Base-by-base conservation (phyloP, 2,113 vertebrate genomes). In the Callaeas wilsoni region DNA sequence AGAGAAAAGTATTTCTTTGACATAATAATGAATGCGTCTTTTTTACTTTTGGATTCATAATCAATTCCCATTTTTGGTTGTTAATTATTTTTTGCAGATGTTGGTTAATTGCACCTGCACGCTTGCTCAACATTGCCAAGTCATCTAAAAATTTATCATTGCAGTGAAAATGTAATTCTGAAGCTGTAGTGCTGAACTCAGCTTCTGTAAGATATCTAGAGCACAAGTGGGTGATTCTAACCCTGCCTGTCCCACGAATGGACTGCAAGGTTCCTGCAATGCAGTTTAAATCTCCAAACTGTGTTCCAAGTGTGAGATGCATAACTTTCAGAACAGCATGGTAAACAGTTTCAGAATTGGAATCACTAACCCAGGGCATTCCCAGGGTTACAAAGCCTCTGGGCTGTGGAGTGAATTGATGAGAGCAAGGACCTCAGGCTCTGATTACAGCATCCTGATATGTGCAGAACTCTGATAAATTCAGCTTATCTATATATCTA, bases 81-180 rank as follows among this genome's bases (percentile, higher is more conserved):
- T 55, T 76, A 83, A 77, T 69, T 89, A 29, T 65, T 85, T 89
- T 91, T 81, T 80, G 76, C 69, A 84, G 86, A 42, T 70, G 65
- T 65, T 90, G 27, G 20, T 77, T 94, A 93, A 84, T 76, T 93
- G 42, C 76, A 86, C 85, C 55, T 93, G 79, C 86, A 89, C 42
- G 16, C 33, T 74, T 70, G 29, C 57, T 93, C 50, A 77, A 37
- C 47, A 27, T 55, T 92, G 64, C 60, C 89, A 90, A 55, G 25
- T 85, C 68, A 70, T 75, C 64, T 65, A 42, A 88, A 88, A 93
- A 68, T 9, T 3, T 73, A 53, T 47, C 1, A 1, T 77, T 65
- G 37, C 7, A 5, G 29, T 67, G 56, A 49, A 89, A 84, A 80
- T 39, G 23, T 63, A 84, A 63, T 71, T 91, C 50, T 81, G 65